Evolutionary conservation across 35 echinoderm and acorn worm genomes (phyloP), one percentile per base, ranked within the genome.

Genomic region (Amphiura filiformis): DNA sequence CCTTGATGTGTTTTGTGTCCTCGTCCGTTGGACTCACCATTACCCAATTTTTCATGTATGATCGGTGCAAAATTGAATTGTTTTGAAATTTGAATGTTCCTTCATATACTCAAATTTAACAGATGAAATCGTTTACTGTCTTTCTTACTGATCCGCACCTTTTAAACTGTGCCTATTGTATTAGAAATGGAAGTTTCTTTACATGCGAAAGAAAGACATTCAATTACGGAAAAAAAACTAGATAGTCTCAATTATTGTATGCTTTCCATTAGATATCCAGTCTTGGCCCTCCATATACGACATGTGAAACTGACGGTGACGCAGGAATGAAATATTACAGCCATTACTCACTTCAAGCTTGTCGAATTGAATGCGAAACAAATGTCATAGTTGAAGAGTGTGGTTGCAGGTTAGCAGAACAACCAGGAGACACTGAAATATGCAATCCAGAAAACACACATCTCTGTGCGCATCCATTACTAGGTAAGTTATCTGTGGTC

Each of bases 281-380:
- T 39, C 79, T 94, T 4, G 86, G 92, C 11, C 5, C 17, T 1
- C 96, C 96, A 3, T 98, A 94, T 38, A 86, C 89, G 1, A 41
- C 83, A 23, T 97, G 95, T 56, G 82, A 92, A n/a, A 40, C 84
- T 26, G 75, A 80, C 31, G 82, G 38, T 0, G 30, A 57, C 39
- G n/a, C n/a, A n/a, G n/a, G n/a, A n/a, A 86, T 88, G 0, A 52
- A 89, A 28, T 88, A 94, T 42, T 97, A 56, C 89, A 92, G 91
- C 35, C 92, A 94, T 57, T 97, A 97, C 78, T 97, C 95, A 22
- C 86, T 97, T 0, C 95, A 97, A 49, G 95, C 92, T 1, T 97
- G 95, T 36, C 89, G 95, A 15, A 97, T 97, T 33, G 95, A 97
- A 85, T 97, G 95, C 38, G 95, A 97, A 36, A 97, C 95, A 1